These are phyloP conservation scores for Paedocypris sp. DNA, from an alignment of 2,113 vertebrate species.

Conservation along the genomic window DNA sequence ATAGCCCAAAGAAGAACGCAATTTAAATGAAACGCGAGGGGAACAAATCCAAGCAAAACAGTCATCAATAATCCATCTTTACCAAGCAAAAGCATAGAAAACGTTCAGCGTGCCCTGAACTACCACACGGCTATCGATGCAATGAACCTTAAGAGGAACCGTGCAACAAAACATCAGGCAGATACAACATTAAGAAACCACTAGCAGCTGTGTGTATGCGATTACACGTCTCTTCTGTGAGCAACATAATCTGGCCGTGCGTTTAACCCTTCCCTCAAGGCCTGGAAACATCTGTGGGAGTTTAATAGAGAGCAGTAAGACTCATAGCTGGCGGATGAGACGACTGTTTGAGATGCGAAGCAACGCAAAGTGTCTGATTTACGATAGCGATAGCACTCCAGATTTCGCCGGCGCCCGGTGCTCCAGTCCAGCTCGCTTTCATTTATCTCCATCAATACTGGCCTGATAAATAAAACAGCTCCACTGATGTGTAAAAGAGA, in stretches of 20 bases:
- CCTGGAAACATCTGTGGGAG: constrained; percentile 36
- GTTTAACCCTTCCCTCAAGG: constrained; percentile 4
- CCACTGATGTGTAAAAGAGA: constrained; percentile 28
- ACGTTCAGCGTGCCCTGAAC: too few species aligned
- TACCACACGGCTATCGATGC: too few species aligned
- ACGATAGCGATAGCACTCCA: constrained; percentile 23
- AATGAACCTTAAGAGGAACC: background rate
- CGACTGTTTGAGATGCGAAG: constrained; percentile 23
- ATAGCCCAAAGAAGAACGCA: too few species aligned
- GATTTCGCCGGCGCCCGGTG: constrained; percentile 19
- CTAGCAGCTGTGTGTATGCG: constrained; percentile 33
- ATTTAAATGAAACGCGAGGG: too few species aligned
- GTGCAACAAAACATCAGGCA: constrained; percentile 12
- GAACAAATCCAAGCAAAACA: too few species aligned
- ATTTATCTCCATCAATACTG: constrained; percentile 31
- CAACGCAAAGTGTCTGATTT: constrained; percentile 19
- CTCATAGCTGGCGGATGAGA: constrained; percentile 27
- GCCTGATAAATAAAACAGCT: constrained; percentile 31
- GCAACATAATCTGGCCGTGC: constrained; percentile 15
- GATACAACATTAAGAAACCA: constrained; percentile 23
- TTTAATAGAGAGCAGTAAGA: constrained; percentile 28
- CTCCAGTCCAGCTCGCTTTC: constrained; percentile 1
- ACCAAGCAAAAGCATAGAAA: too few species aligned
- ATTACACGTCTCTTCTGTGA: constrained; percentile 31
- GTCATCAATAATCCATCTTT: too few species aligned